Percentiles rank a stretch among this genome's conserved stretches.
Evolutionary conservation across 2,797 vertebrate species (phyloP).

Genomic region (Anolis apletophallus): DNA sequence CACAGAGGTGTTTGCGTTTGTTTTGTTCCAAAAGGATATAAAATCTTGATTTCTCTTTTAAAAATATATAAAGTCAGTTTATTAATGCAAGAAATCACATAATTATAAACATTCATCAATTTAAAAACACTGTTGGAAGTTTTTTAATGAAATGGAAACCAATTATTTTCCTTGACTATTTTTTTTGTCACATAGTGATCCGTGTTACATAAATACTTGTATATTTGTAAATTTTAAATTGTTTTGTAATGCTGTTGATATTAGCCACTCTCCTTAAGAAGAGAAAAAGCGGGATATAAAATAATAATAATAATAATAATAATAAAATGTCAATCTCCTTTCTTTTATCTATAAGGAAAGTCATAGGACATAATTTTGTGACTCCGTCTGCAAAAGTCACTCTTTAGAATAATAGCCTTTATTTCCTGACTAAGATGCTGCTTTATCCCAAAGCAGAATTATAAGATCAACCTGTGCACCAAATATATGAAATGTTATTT

Average conservation of each 20-base stretch:
- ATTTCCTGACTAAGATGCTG: neutral
- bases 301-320: too few relatives aligned
- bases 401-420: neutral
- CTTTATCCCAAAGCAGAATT: neutral
- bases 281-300: too few relatives aligned
- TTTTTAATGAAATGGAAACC: neutral
- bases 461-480: neutral
- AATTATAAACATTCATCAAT: neutral
- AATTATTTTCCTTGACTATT: neutral
- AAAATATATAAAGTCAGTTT: slow-evolving; percentile 8
- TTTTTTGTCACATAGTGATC: neutral
- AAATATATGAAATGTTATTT: neutral
- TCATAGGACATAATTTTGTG: neutral
- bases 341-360: neutral
- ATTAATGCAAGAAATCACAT: neutral
- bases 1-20: slow-evolving; percentile 12
- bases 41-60: neutral
- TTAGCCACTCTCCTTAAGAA: too few relatives aligned
- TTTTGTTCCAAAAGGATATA: neutral
- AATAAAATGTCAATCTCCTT: neutral
- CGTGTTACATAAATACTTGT: neutral
- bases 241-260: too few relatives aligned
- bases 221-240: too few relatives aligned
- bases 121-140: neutral
- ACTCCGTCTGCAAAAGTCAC: neutral